A percentile compares a stretch with the other conserved stretches of the same genome.
phyloP scores from a whole-genome alignment of 1,140 invertebrate species.

The Sycophila sp. region DNA sequence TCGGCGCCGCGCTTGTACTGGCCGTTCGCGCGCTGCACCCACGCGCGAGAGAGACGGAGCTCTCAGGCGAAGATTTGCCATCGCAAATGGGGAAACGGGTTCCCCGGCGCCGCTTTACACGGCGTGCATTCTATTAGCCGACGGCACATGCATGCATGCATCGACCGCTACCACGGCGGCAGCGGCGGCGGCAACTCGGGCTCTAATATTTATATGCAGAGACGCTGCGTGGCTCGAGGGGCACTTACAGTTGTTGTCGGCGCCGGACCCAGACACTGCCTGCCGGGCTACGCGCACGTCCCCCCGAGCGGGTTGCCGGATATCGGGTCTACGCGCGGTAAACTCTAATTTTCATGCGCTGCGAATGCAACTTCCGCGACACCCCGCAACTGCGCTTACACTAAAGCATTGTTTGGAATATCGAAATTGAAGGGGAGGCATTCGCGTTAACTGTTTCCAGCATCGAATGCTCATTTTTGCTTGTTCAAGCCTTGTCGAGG shows the following conservation, averaged over 20 bases:
- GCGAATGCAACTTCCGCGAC: background rate
- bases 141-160: too few species aligned
- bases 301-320: background rate
- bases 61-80: constrained; percentile 14
- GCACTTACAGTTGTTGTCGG: constrained; percentile 11
- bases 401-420: too few species aligned
- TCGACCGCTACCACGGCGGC: too few species aligned
- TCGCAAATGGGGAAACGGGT: constrained; percentile 14
- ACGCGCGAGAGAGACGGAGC: too few species aligned
- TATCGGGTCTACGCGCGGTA: background rate
- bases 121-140: constrained; percentile 10
- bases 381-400: background rate
- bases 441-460: background rate
- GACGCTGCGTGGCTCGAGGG: background rate
- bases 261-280: background rate
- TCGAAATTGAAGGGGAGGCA: background rate
- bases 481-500: too few species aligned
- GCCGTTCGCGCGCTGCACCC: too few species aligned
- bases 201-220: constrained; percentile 15
- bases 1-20: too few species aligned
- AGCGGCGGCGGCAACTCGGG: background rate
- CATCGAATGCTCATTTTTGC: too few species aligned
- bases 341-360: background rate
- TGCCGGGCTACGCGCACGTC: background rate
- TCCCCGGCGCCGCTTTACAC: background rate